These are phyloP conservation scores for Hydropsyche tenuis DNA, from an alignment of 1,140 invertebrate species.

Conservation along the genomic window DNA sequence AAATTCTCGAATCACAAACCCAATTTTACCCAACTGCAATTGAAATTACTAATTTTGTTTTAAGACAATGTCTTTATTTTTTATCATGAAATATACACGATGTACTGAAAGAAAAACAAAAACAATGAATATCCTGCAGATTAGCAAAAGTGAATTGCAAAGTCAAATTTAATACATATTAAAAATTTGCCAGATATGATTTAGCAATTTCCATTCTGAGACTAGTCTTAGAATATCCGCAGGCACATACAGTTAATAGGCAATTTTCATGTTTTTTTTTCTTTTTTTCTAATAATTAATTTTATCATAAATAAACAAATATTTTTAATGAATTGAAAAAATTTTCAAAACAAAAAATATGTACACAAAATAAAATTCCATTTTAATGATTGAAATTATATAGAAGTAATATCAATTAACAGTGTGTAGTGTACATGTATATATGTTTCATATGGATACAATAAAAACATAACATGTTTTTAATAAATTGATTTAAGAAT, in stretches of 20 bases:
- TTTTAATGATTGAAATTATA: neutral
- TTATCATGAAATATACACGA: no score
- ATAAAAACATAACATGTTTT: conserved; percentile 24
- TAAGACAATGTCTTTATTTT: no score
- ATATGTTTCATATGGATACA: neutral
- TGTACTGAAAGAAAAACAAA: neutral
- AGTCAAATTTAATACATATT: no score
- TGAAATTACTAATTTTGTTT: no score
- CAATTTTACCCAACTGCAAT: no score
- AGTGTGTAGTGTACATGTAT: conserved; percentile 8
- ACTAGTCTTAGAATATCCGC: conserved; percentile 19
- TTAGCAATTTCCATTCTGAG: neutral
- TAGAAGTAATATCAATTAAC: conserved; percentile 17
- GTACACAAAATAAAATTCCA: neutral
- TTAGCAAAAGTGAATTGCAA: no score
- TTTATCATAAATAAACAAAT: no score
- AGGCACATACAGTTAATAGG: conserved; percentile 22
- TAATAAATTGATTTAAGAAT: conserved; percentile 46
- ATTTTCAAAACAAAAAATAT: conserved; percentile 2
- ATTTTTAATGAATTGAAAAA: neutral
- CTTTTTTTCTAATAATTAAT: no score
- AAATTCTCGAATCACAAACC: no score
- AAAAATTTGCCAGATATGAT: neutral
- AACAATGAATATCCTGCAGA: neutral
- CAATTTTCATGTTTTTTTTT: neutral